Evolutionary conservation across 2,888 invertebrate species (phyloP), one percentile per base, ranked within the genome.

Genomic region (Spialia ferax): DNA sequence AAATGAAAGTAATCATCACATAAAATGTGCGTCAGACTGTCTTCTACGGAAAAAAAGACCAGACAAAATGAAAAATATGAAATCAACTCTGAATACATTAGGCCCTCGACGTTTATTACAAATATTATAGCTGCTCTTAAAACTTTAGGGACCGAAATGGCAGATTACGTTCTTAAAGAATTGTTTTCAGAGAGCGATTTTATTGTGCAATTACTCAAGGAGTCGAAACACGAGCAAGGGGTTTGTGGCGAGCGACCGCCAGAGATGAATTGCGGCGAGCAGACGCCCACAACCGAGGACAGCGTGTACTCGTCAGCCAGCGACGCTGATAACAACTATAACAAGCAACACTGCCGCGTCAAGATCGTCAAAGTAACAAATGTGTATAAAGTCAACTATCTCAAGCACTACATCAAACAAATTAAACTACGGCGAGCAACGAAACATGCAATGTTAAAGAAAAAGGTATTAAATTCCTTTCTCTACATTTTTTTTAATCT

Each of bases 341-440:
- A 77, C 35, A 81, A 84, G 48, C 81, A 84, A 57, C 88, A 90
- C 57, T 89, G 86, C 73, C 84, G 82, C 42, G 85, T 92, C 63
- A 91, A 90, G 75, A 88, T 93, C 62, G 84, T 92, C 57, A 88
- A 87, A 82, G 89, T 93, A 50, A 92, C 91, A 63, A 93, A 91
- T 71, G 88, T 93, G 18, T 93, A 90, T 78, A 90, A 88, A 80
- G 86, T 92, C 23, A 88, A 91, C 23, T 90, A 87, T 76, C 84
- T 91, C 42, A 90, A 85, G 71, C 85, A 90, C 74, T 91, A 85
- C 74, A 89, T 91, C 71, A 91, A 89, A 77, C 91, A 89, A 71
- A 92, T 86, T 74, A 83, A 84, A 71, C 70, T 89, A 56, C 81
- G 88, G 22, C 83, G 87, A 42, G 88, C 88, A 1, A 86, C 77